Evolutionary conservation across 2,888 invertebrate genomes (phyloP), one percentile per base, ranked within the genome.

Genomic region (Trypoxylon attenuatum): DNA sequence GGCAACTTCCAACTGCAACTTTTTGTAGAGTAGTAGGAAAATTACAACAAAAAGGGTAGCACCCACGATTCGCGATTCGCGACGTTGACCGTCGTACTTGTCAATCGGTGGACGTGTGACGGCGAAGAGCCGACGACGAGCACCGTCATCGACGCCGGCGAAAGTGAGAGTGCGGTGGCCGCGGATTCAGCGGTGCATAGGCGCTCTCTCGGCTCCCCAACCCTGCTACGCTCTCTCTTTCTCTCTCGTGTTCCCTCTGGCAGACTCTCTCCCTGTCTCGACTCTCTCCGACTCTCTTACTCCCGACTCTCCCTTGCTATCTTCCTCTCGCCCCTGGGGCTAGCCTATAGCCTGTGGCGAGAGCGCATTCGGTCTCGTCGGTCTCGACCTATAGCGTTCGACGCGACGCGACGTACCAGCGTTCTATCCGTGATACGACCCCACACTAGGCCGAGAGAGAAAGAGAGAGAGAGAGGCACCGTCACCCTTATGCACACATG

Each of bases 141-240:
- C 77, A 82, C 78, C 80, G 83, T 83, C 82, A 82, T 82, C 83
- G 82, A 74, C 75, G 81, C 82, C 82, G 79, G 79, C 85, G 84
- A 85, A 85, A 85, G 85, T 84, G 84, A 85, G 85, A 85, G 85
- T 85, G 82, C 78, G 78, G 72, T 57, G 69, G 69, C 61, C 69
- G 68, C 68, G 73, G 74, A 78, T 77, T 79, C 82, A 79, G 75
- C 78, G 78, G 77, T 82, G 84, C 84, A 82, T 82, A 79, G 75
- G 79, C 76, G 59, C 71, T 63, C 60, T 56, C 55, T 57, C 54
- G 25, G 25, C 4, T n/a, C n/a, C n/a, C n/a, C n/a, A n/a, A n/a
- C n/a, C n/a, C n/a, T n/a, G n/a, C 25, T 25, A 10, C n/a, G 33
- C 33, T 66, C 60, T 59, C 64, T 53, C 70, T 72, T 61, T 38